Conservation (phyloP, 1,140 invertebrate genomes). For the Mizuhopecten yessoensis region DNA sequence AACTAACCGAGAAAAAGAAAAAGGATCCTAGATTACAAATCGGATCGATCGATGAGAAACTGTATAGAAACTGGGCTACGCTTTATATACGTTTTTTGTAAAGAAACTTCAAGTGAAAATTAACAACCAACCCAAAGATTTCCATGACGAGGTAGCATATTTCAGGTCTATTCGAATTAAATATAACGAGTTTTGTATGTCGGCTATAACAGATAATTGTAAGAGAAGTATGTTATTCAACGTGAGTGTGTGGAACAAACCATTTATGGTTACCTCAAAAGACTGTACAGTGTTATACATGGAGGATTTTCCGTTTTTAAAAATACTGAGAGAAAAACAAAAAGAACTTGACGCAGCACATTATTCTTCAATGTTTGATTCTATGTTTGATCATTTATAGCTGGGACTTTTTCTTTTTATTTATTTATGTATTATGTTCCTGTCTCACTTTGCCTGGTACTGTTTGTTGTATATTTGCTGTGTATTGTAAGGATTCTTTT, state of each 20-base stretch:
- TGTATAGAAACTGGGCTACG: slow-evolving; percentile 61
- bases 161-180: slow-evolving; percentile 59
- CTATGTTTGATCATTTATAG: no score
- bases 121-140: slow-evolving; percentile 49
- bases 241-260: background rate
- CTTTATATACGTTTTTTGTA: slow-evolving; percentile 64
- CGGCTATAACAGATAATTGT: background rate
- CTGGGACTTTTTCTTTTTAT: no score
- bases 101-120: slow-evolving; percentile 57
- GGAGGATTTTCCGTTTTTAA: no score
- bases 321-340: no score
- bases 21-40: background rate
- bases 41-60: slow-evolving; percentile 41
- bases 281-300: no score
- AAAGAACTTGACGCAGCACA: no score
- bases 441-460: no score
- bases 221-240: background rate
- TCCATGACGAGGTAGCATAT: slow-evolving; percentile 54
- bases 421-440: no score
- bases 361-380: no score
- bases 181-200: slow-evolving; percentile 59
- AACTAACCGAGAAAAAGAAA: slow-evolving; percentile 52
- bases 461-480: no score
- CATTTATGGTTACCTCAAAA: background rate
- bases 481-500: no score